Percentiles rank a stretch among this genome's conserved stretches.
phyloP scores from a whole-genome alignment of 1,140 invertebrate species.

The Caerostris extrusa region DNA sequence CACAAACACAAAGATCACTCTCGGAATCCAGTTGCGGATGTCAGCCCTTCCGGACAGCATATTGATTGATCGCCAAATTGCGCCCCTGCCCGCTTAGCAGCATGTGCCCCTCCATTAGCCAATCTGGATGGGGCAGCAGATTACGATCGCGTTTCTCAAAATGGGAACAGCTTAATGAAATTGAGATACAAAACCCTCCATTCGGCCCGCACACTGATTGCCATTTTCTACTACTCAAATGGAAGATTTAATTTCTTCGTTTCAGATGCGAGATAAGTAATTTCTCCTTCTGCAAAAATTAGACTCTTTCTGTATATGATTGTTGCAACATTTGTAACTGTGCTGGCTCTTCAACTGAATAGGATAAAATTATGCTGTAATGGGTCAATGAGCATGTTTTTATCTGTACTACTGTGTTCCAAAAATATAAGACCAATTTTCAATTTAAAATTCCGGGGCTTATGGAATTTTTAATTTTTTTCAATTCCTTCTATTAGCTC shows the following conservation, averaged over 20 bases:
- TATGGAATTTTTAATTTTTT: too few relatives aligned
- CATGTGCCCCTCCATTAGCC: background rate
- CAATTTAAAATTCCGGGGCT: too few relatives aligned
- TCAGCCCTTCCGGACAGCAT: background rate
- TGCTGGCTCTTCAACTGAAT: too few relatives aligned
- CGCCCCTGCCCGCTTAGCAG: background rate
- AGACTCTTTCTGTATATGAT: too few relatives aligned
- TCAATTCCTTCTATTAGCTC: too few relatives aligned
- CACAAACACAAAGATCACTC: background rate
- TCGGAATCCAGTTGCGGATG: background rate
- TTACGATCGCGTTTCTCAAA: background rate
- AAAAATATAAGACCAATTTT: too few relatives aligned
- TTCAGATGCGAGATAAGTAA: background rate
- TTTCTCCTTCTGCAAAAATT: background rate
- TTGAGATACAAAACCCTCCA: background rate
- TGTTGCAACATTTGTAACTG: too few relatives aligned
- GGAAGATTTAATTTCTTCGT: background rate
- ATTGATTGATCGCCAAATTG: slow-evolving; percentile 12
- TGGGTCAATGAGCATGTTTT: too few relatives aligned
- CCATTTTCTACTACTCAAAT: too few relatives aligned
- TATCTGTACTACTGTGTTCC: too few relatives aligned
- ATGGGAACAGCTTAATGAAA: background rate
- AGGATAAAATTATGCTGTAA: too few relatives aligned
- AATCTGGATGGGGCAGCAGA: slow-evolving; percentile 8
- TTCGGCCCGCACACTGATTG: background rate